Evolutionary conservation across 2,888 invertebrate genomes (phyloP).

Genomic region (Pristionchus mayeri): DNA sequence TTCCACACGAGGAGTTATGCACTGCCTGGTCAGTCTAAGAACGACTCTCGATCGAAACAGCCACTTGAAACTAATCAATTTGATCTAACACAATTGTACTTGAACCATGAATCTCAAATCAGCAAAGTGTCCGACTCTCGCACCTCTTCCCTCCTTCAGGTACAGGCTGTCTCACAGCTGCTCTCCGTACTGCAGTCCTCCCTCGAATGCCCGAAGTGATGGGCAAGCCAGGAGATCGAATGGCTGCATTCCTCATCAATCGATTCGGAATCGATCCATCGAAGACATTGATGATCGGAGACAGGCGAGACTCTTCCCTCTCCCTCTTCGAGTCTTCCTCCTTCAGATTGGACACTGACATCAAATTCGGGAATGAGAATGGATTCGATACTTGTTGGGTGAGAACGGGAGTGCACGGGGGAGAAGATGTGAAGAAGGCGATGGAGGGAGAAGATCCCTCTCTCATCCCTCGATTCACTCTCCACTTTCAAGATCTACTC

Average conservation of each 20-base stretch:
- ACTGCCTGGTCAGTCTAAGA: neutral
- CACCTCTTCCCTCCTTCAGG: no score
- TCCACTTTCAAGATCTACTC: neutral
- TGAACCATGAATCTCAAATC: neutral
- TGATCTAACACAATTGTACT: no score
- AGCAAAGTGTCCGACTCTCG: no score
- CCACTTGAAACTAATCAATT: no score
- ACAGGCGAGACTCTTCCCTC: slow-evolving; percentile 81
- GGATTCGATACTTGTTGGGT: slow-evolving; percentile 91
- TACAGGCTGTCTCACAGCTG: slow-evolving; percentile 83
- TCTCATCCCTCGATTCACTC: slow-evolving; percentile 30
- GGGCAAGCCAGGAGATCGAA: slow-evolving; percentile 87
- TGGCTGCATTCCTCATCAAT: slow-evolving; percentile 75
- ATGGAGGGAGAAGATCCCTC: neutral
- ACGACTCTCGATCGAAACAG: neutral
- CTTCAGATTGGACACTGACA: slow-evolving; percentile 90
- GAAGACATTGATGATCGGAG: slow-evolving; percentile 92
- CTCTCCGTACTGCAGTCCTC: slow-evolving; percentile 88
- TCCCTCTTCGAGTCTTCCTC: neutral
- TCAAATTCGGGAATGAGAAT: slow-evolving; percentile 89
- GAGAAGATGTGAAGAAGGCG: neutral
- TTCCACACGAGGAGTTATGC: slow-evolving; percentile 80
- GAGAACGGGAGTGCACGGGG: slow-evolving; percentile 82
- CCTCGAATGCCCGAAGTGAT: slow-evolving; percentile 85
- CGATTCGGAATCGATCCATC: slow-evolving; percentile 86